These are phyloP conservation scores for Oscarella lobularis DNA, from an alignment of 37 sponge, comb jelly and placozoan genomes.

Conservation along the genomic window DNA sequence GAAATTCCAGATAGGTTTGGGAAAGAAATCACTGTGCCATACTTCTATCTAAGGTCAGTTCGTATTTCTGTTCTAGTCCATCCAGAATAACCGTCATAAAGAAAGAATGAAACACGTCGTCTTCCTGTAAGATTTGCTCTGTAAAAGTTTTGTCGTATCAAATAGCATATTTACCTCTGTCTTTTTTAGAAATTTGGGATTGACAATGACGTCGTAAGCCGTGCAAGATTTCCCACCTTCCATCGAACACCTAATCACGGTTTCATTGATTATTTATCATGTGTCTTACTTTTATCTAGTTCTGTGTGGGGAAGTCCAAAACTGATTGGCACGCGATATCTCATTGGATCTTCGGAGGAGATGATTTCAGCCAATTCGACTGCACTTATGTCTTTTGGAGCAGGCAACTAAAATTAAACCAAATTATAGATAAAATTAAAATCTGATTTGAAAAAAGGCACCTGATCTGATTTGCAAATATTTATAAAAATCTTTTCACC, in stretches of 20 bases:
- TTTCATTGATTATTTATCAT: not conserved
- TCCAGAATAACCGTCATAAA: constrained; percentile 72
- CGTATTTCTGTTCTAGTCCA: constrained; percentile 82
- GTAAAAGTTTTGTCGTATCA: too few species aligned
- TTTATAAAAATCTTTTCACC: constrained; percentile 85
- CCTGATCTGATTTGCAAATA: constrained; percentile 70
- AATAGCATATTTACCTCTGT: constrained; percentile 55
- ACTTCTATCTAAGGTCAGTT: constrained; percentile 56
- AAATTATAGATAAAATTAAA: not conserved
- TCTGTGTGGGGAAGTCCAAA: constrained; percentile 86
- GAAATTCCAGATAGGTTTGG: not conserved
- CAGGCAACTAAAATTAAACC: constrained; percentile 35
- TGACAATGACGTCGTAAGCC: constrained; percentile 76
- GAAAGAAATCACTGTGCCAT: not conserved
- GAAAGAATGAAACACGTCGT: constrained; percentile 54
- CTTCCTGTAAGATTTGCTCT: too few species aligned
- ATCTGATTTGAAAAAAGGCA: constrained; percentile 8
- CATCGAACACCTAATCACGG: not conserved
- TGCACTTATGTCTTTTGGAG: constrained; percentile 72
- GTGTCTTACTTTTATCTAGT: constrained; percentile 50
- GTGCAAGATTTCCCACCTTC: constrained; percentile 60
- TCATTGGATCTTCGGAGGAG: constrained; percentile 56
- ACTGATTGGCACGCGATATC: constrained; percentile 72
- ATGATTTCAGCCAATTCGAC: constrained; percentile 55
- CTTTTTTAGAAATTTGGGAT: constrained; percentile 40